phyloP scores from a whole-genome alignment of 2,888 invertebrate genomes.

The Trilocha varians region DNA sequence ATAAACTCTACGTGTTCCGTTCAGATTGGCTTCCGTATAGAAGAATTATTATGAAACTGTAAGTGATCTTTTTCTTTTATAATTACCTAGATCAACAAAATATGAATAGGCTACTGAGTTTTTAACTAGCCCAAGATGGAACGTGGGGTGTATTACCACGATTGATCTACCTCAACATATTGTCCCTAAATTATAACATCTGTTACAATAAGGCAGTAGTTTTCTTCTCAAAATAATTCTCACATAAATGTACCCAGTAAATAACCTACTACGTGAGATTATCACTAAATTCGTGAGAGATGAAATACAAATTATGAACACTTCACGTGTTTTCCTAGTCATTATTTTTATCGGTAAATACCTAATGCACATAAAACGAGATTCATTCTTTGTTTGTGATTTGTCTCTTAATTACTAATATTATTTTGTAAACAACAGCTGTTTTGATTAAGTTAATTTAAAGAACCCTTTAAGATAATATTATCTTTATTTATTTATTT shows the following conservation, averaged over 20 bases:
- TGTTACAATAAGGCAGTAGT: too few relatives aligned
- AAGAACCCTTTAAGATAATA: background rate
- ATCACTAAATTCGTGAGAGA: slow-evolving; percentile 2
- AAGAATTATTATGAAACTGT: slow-evolving; percentile 3
- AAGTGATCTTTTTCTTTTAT: too few relatives aligned
- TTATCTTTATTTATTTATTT: background rate
- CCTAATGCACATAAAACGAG: background rate
- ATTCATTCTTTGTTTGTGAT: slow-evolving; percentile 1
- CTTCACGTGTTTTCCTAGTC: slow-evolving; percentile 2
- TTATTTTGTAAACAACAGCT: slow-evolving; percentile 1
- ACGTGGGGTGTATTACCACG: too few relatives aligned
- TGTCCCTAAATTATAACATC: too few relatives aligned
- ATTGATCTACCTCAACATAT: too few relatives aligned
- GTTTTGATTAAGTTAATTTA: background rate
- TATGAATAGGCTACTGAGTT: too few relatives aligned
- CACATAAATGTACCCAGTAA: too few relatives aligned
- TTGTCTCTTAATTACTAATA: too few relatives aligned
- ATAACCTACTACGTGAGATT: slow-evolving; percentile 1
- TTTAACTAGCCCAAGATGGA: too few relatives aligned
- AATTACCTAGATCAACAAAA: too few relatives aligned
- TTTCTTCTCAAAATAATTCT: too few relatives aligned
- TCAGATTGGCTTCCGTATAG: too few relatives aligned
- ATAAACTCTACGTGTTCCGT: background rate
- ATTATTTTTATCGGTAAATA: slow-evolving; percentile 1
- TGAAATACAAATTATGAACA: background rate